Evolutionary conservation across 2,888 invertebrate genomes (phyloP).

Genomic region (Cephus spinipes): DNA sequence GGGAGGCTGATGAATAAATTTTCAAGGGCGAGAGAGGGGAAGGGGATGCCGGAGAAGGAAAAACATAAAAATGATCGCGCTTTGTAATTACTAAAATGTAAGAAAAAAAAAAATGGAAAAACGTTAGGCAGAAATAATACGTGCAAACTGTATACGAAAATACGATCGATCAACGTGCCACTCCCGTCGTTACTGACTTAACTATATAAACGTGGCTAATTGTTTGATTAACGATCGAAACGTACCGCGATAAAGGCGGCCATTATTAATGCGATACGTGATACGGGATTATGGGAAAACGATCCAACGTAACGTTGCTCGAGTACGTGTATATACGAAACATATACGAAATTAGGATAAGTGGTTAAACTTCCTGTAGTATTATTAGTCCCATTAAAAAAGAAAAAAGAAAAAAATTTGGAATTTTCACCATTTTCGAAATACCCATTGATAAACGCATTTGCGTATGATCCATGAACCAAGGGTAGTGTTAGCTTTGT

Average conservation of each 20-base stretch:
- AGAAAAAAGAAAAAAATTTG: too few species aligned
- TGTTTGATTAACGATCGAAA: constrained; percentile 2
- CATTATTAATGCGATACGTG: neutral
- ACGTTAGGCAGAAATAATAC: neutral
- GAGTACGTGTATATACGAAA: neutral
- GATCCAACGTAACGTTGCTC: neutral
- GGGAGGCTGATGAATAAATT: neutral
- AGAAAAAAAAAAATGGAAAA: neutral
- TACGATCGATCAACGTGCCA: neutral
- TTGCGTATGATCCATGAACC: neutral
- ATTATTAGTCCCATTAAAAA: neutral
- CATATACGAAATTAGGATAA: neutral
- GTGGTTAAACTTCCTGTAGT: neutral
- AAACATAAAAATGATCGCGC: neutral
- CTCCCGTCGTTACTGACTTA: neutral
- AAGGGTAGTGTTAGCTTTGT: neutral
- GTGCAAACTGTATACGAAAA: neutral
- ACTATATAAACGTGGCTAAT: constrained; percentile 2
- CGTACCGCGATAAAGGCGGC: neutral
- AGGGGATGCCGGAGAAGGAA: constrained; percentile 4
- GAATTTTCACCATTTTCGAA: too few species aligned
- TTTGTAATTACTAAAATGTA: neutral
- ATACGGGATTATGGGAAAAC: neutral
- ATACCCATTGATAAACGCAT: neutral
- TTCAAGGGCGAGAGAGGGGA: constrained; percentile 4